These are phyloP conservation scores for Heteromormyrus szaboi DNA, from an alignment of 2,797 vertebrate species.

Conservation along the genomic window DNA sequence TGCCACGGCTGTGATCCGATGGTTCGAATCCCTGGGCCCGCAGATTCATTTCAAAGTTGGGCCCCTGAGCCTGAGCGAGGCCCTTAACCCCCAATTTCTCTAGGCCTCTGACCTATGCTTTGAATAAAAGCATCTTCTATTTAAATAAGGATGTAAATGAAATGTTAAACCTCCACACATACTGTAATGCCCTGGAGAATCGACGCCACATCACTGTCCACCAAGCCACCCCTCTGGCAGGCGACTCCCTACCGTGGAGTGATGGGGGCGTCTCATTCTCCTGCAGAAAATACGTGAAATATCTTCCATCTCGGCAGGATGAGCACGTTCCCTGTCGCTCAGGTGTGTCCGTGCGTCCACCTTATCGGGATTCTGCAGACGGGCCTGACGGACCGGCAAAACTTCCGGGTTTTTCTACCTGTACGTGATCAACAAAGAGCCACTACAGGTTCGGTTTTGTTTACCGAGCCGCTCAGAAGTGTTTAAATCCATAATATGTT, in stretches of 20 bases:
- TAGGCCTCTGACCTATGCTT: neutral
- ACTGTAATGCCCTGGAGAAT: neutral
- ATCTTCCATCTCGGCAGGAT: neutral
- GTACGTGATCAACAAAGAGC: neutral
- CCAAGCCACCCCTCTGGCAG: neutral
- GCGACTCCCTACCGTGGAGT: neutral
- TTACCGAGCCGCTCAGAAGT: neutral
- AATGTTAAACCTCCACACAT: neutral
- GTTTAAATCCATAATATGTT: neutral
- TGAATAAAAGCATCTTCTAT: neutral
- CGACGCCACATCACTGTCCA: neutral
- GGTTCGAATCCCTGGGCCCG: neutral
- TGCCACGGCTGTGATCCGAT: neutral
- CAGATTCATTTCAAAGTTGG: neutral
- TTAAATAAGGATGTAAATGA: neutral
- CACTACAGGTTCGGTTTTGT: neutral
- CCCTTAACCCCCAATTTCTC: neutral
- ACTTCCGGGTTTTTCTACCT: neutral
- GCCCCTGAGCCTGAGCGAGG: neutral
- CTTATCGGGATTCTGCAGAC: neutral
- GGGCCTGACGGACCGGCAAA: neutral
- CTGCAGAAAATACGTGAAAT: neutral
- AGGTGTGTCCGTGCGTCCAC: neutral
- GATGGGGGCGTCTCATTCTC: neutral
- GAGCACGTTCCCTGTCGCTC: neutral